Evolutionary conservation across 30 jellyfish, hydroid and myxozoan genomes (phyloP), one percentile per base, ranked within the genome.

Genomic region (Pelagia noctiluca): DNA sequence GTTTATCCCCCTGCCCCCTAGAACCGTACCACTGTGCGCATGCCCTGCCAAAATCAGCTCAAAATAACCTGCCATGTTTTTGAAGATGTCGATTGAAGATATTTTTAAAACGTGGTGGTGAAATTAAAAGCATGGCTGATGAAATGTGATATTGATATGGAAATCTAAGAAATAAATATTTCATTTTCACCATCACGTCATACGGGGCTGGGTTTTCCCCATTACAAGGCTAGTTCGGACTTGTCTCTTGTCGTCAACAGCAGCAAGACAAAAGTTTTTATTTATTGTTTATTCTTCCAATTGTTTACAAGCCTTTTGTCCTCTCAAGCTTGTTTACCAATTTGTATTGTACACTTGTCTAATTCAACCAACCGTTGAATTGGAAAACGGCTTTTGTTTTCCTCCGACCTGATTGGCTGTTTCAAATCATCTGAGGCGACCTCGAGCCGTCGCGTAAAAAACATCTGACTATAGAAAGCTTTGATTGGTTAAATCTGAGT

Each of bases 401-500:
- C 57, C 57, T 8, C 8, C 16, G 12, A 42, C 12, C 57, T 42
- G 57, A 42, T 42, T 42, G 57, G 57, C 8, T 16, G 57, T 5
- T 8, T 5, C 12, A 42, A 42, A 8, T 42, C 16, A 4, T 19
- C 26, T 2, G 21, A 30, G 26, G 26, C 68, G 2, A 52, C 68
- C 21, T 52, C 68, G 21, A 52, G 26, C 68, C 68, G 68, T 52
- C n/a, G 12, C 16, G 26, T 30, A 2, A 19, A 52, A 52, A 42
- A 42, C 57, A 42, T 42, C 57, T 42, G 57, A 42, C 16, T 5
- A 52, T 52, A 52, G 2, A 25, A 19, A 30, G 68, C 68, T 70
- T 13, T 70, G 82, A 70, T 70, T 70, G 82, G 82, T 70, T 26
- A 11, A 34, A 30, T 70, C 24, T 29, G 35, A 73, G 75, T 70